Evolutionary conservation across 2,888 invertebrate species (phyloP), one percentile per base, ranked within the genome.

Genomic region (Leptinotarsa juncta): DNA sequence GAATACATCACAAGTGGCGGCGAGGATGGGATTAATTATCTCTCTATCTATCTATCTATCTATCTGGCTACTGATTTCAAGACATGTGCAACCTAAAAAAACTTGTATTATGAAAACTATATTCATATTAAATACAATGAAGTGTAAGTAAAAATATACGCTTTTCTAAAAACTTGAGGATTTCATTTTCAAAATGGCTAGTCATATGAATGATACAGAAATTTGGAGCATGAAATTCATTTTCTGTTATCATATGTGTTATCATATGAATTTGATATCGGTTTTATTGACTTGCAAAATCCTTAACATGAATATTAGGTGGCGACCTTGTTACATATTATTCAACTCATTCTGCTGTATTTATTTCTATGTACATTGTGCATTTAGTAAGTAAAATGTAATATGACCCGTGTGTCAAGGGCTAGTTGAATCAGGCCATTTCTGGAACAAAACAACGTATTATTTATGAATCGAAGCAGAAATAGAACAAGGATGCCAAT

Each of bases 251-350:
- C 68, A 23, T 16, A 51, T 18, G 18, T 53, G 57, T 67, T 67
- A 72, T 72, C 68, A 23, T 16, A 51, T 18, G 18, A 55, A 62
- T 53, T 65, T 72, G 20, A 55, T 62, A 57, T 57, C 57, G 49
- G 57, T 69, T 57, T 57, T 57, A 69, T 57, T 69, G 20, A 18
- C 49, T 15, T 26, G 49, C 14, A 72, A 26, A 75, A 79, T 74
- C 77, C 77, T 77, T 76, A 76, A 77, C 76, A 79, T 67, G 67
- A 73, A 79, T 79, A 79, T 79, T 73, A 67, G 65, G 71, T 79
- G 67, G 72, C 79, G 74, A 70, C 79, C 79, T 79, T 72, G 79
- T 74, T 65, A 69, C 60, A 75, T 72, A 73, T 73, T 32, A 66
- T 26, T 68, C 70, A 62, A 75, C 20, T 49, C 42, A 26, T 62